A percentile compares a stretch with the other conserved stretches of the same genome.
These are phyloP conservation scores for Orchesellides sinensis DNA, from an alignment of 2,888 invertebrate genomes.

Conservation along the genomic window DNA sequence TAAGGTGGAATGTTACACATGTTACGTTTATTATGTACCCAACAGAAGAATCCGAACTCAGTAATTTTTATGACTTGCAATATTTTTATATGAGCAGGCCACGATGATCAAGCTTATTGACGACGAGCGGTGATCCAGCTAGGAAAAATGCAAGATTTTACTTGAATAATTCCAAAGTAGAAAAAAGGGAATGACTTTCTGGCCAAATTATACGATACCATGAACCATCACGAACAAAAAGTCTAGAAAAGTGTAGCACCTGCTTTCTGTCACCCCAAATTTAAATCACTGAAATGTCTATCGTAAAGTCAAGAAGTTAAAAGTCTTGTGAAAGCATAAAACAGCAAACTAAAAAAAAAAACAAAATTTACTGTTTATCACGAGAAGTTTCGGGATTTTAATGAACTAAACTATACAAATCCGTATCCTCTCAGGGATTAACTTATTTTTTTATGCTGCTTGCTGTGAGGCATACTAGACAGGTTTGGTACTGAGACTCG, in stretches of 20 bases:
- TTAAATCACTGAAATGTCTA: constrained; percentile 51
- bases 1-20: constrained; percentile 29
- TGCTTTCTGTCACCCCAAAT: constrained; percentile 61
- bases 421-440: no score
- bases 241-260: constrained; percentile 37
- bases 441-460: no score
- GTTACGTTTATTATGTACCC: constrained; percentile 30
- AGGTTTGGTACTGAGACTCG: no score
- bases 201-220: no score
- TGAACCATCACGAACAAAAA: constrained; percentile 18
- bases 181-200: constrained; percentile 4
- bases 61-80: constrained; percentile 31
- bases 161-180: no score
- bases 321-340: neutral
- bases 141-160: neutral
- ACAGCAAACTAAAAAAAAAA: neutral
- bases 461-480: no score
- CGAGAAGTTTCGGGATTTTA: no score
- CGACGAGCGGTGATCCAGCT: neutral
- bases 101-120: constrained; percentile 37
- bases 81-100: constrained; percentile 10
- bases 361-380: no score
- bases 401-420: no score
- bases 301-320: constrained; percentile 31
- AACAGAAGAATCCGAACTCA: constrained; percentile 12